Percentiles rank a stretch among this genome's conserved stretches.
Evolutionary conservation across 2,113 vertebrate species (phyloP).

Genomic region (Dipodomys spectabilis): DNA sequence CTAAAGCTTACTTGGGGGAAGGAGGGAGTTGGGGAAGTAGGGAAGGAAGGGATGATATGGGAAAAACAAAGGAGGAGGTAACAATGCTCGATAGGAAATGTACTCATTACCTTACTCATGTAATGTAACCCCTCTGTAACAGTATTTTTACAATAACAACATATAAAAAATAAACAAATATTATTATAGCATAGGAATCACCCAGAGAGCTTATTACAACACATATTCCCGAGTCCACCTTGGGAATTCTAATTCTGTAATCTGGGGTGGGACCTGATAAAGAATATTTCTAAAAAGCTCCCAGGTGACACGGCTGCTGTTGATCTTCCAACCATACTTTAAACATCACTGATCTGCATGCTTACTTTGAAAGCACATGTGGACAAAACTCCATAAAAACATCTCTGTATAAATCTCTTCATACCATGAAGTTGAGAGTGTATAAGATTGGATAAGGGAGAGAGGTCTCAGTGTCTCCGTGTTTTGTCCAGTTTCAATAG

Average conservation of each 20-base stretch:
- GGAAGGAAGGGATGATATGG: too few relatives aligned
- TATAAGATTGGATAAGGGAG: not conserved
- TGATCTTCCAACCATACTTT: not conserved
- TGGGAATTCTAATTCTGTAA: not conserved
- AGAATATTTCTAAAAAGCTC: conserved; percentile 40
- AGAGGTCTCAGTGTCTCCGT: not conserved
- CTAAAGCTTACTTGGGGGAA: not conserved
- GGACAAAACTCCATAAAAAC: not conserved
- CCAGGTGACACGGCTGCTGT: not conserved
- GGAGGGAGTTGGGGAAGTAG: too few relatives aligned
- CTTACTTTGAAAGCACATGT: not conserved
- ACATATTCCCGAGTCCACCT: not conserved
- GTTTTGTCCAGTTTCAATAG: not conserved
- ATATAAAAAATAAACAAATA: not conserved
- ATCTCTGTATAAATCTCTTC: not conserved
- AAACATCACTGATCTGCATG: not conserved
- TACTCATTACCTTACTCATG: too few relatives aligned
- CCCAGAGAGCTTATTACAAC: not conserved
- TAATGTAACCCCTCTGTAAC: too few relatives aligned
- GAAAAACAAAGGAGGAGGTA: too few relatives aligned
- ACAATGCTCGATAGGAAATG: too few relatives aligned
- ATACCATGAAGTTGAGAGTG: not conserved
- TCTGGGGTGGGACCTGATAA: not conserved
- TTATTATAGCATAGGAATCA: not conserved
- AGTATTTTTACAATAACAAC: too few relatives aligned